Evolutionary conservation across 2,797 vertebrate species (phyloP).

Genomic region (Poeciliopsis turneri): DNA sequence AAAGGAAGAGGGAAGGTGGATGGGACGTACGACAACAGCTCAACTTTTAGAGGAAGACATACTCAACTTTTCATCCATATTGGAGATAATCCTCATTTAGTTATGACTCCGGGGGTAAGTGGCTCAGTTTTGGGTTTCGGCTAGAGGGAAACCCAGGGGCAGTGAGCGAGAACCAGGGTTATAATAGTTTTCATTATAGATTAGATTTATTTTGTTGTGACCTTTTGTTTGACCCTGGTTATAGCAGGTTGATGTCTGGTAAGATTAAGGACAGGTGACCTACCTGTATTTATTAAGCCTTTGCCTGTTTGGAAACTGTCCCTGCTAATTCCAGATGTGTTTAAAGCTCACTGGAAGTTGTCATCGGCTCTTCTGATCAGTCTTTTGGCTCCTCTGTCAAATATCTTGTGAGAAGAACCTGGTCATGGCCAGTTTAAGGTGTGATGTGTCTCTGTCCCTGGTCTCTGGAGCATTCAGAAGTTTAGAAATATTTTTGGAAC

Average conservation of each 20-base stretch:
- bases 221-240: too few relatives aligned
- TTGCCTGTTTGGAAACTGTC: conserved; percentile 17
- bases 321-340: neutral
- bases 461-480: neutral
- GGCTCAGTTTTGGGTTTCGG: conserved; percentile 56
- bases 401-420: neutral
- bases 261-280: conserved; percentile 41
- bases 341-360: neutral
- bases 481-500: neutral
- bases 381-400: neutral
- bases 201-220: too few relatives aligned
- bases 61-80: conserved; percentile 57
- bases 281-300: conserved; percentile 37
- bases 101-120: conserved; percentile 53
- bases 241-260: conserved; percentile 39
- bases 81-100: conserved; percentile 64
- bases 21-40: conserved; percentile 32
- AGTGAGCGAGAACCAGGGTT: too few relatives aligned
- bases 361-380: neutral
- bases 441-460: neutral
- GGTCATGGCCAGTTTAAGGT: neutral
- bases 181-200: too few relatives aligned
- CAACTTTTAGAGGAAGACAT: conserved; percentile 60
- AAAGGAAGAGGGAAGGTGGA: conserved; percentile 14
- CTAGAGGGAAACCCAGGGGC: conserved; percentile 7